Evolutionary conservation across 2,113 vertebrate species (phyloP).

Genomic region (Falco punctatus): DNA sequence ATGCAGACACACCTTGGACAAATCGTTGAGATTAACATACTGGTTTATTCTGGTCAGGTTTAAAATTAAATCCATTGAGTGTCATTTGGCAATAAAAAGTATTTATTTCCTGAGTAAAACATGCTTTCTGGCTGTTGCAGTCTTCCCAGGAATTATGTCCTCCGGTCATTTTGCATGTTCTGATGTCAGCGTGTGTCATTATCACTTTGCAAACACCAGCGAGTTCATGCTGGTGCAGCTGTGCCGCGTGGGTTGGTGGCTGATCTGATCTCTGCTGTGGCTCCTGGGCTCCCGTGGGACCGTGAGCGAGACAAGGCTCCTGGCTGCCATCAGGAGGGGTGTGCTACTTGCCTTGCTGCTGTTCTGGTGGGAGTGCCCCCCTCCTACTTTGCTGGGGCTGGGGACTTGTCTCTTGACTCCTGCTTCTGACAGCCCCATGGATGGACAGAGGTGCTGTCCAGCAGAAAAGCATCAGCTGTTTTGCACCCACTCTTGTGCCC

Average conservation of each 20-base stretch:
- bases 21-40: background rate
- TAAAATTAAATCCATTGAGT: background rate
- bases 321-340: background rate
- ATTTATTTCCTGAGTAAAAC: background rate
- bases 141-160: background rate
- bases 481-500: background rate
- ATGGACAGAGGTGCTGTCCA: background rate
- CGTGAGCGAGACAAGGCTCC: fast-evolving
- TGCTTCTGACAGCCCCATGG: background rate
- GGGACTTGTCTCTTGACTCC: background rate
- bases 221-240: fast-evolving
- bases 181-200: fast-evolving
- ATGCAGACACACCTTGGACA: background rate
- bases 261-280: fast-evolving
- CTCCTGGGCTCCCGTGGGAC: background rate
- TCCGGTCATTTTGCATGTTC: background rate
- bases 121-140: background rate
- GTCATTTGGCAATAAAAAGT: background rate
- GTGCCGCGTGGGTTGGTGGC: fast-evolving
- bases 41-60: background rate
- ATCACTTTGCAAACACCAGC: background rate
- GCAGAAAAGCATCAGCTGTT: background rate
- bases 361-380: fast-evolving
- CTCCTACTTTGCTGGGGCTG: background rate
- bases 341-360: background rate